These are phyloP conservation scores for Nibea albiflora DNA, from an alignment of 2,113 vertebrate genomes.

Conservation along the genomic window DNA sequence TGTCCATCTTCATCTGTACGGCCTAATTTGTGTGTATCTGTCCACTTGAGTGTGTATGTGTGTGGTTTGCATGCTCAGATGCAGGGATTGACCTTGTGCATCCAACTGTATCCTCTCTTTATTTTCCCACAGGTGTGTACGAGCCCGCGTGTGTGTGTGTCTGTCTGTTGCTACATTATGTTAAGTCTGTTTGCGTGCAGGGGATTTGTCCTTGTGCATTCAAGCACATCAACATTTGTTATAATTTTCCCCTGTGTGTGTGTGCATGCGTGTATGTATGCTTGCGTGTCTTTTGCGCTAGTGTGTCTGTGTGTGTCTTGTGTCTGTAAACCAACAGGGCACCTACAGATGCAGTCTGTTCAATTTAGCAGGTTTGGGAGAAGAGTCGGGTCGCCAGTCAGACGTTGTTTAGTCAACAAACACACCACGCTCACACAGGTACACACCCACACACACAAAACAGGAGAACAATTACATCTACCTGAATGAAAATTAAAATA, in stretches of 20 bases:
- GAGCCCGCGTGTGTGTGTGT: background rate
- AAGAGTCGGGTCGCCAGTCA: slow-evolving; percentile 66
- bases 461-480: background rate
- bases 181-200: background rate
- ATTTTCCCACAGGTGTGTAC: slow-evolving; percentile 55
- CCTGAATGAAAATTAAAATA: background rate
- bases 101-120: slow-evolving; percentile 41
- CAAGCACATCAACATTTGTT: slow-evolving; percentile 32
- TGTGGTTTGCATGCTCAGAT: slow-evolving; percentile 42
- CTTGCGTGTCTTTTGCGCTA: background rate
- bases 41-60: slow-evolving; percentile 14
- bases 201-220: slow-evolving; percentile 58
- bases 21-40: slow-evolving; percentile 52
- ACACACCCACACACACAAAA: background rate
- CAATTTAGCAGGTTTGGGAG: slow-evolving; percentile 56
- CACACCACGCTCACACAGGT: slow-evolving; percentile 17
- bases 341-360: slow-evolving; percentile 66
- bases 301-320: background rate
- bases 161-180: background rate
- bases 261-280: background rate
- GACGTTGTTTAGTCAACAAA: slow-evolving; percentile 63
- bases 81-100: slow-evolving; percentile 64
- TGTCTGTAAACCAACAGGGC: slow-evolving; percentile 26
- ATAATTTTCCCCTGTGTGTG: slow-evolving; percentile 36
- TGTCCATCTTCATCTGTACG: slow-evolving; percentile 61